phyloP scores from a whole-genome alignment of 1,140 invertebrate species.

The Drosophila santomea region DNA sequence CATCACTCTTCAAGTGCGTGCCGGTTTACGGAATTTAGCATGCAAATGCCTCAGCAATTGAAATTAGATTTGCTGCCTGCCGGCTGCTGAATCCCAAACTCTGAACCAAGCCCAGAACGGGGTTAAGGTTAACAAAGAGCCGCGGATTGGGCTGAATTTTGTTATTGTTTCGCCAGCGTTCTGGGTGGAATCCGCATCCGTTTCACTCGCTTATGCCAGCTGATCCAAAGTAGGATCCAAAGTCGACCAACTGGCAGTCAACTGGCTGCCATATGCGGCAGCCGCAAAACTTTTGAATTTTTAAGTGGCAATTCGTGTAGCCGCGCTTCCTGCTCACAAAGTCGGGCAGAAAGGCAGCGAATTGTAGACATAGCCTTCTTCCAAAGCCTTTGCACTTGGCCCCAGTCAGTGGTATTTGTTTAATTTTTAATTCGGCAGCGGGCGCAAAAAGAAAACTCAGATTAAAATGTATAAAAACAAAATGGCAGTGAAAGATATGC shows the following conservation, averaged over 20 bases:
- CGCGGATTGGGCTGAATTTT: constrained; percentile 59
- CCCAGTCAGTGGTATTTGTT: constrained; percentile 45
- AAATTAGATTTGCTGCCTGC: constrained; percentile 64
- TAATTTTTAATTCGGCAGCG: constrained; percentile 47
- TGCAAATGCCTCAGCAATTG: constrained; percentile 71
- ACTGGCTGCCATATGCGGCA: constrained; percentile 65
- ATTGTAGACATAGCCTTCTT: constrained; percentile 32
- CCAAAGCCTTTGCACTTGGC: constrained; percentile 16
- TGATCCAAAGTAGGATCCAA: constrained; percentile 18
- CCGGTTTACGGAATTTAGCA: constrained; percentile 55
- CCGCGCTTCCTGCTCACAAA: constrained; percentile 55
- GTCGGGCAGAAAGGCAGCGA: constrained; percentile 20
- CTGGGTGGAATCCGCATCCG: constrained; percentile 12
- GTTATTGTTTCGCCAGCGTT: constrained; percentile 64
- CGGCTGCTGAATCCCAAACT: constrained; percentile 22
- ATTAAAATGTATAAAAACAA: neutral
- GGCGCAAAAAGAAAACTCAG: neutral
- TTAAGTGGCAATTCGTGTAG: constrained; percentile 83
- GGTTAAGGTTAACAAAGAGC: constrained; percentile 68
- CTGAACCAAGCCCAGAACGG: constrained; percentile 30
- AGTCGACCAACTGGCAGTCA: neutral
- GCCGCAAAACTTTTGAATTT: constrained; percentile 82
- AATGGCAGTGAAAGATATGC: too few species aligned
- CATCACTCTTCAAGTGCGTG: constrained; percentile 54
- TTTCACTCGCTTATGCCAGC: constrained; percentile 44